Percentiles rank a stretch among this genome's conserved stretches.
Evolutionary conservation across 2,888 invertebrate genomes (phyloP).

Genomic region (Synergus laeviventris): DNA sequence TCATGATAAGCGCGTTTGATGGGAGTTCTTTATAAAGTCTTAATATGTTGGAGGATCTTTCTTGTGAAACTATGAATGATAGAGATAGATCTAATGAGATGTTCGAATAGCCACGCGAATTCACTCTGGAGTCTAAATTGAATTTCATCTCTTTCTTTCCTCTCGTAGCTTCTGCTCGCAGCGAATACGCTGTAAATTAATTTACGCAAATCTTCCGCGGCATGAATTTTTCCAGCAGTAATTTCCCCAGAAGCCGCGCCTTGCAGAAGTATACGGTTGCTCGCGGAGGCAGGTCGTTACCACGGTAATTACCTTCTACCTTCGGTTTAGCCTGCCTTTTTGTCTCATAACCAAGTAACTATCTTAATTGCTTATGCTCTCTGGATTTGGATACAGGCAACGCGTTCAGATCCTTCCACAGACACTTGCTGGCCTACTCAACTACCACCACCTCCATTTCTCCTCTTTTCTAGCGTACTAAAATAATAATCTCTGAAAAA

Average conservation of each 20-base stretch:
- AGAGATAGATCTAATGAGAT: conserved; percentile 4
- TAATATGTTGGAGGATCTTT: not conserved
- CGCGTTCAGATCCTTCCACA: not conserved
- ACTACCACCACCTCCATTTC: not conserved
- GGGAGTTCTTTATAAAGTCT: not conserved
- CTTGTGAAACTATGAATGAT: not conserved
- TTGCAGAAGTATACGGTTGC: conserved; percentile 17
- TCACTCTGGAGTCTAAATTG: conserved; percentile 47
- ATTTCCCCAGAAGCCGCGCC: conserved; percentile 64
- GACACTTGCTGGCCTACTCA: not conserved
- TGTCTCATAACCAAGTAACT: conserved; percentile 72
- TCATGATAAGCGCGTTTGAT: not conserved
- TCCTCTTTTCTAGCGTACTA: not conserved
- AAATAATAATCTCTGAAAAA: not conserved
- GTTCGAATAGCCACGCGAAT: conserved; percentile 13
- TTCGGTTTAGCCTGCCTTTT: conserved; percentile 64
- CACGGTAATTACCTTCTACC: conserved; percentile 70
- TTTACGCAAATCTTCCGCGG: conserved; percentile 70
- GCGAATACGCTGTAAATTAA: conserved; percentile 65
- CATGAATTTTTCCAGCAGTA: conserved; percentile 69
- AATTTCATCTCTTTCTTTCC: conserved; percentile 48
- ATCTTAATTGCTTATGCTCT: conserved; percentile 71
- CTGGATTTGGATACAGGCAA: conserved; percentile 56
- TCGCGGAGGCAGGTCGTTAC: conserved; percentile 60
- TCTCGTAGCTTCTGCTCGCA: conserved; percentile 47